Conservation (phyloP, 2,888 invertebrate genomes). For the Macrophya annulata region DNA sequence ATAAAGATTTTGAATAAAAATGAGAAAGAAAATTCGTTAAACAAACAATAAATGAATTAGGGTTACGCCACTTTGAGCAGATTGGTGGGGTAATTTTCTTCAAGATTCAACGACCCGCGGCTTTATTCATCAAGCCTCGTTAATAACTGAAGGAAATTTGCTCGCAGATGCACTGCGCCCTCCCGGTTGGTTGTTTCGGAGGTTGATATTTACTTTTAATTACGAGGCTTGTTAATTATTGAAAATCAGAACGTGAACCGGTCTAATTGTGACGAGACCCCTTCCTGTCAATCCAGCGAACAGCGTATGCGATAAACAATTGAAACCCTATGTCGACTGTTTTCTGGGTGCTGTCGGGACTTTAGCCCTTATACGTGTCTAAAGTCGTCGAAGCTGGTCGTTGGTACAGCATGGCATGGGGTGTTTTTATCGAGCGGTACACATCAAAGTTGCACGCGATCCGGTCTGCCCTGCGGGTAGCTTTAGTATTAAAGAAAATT, state of each 20-base stretch:
- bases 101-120: conserved; percentile 48
- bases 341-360: conserved; percentile 9
- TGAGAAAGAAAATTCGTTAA: neutral
- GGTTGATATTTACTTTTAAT: conserved; percentile 75
- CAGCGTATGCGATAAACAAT: conserved; percentile 67
- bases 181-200: neutral
- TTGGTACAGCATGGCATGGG: conserved; percentile 30
- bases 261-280: conserved; percentile 62
- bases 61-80: conserved; percentile 31
- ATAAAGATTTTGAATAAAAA: neutral
- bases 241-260: conserved; percentile 67
- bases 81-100: conserved; percentile 45
- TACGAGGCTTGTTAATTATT: conserved; percentile 75
- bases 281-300: conserved; percentile 58
- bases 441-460: conserved; percentile 77
- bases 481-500: conserved; percentile 77
- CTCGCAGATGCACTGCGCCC: conserved; percentile 58
- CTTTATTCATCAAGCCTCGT: conserved; percentile 38
- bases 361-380: conserved; percentile 3
- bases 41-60: conserved; percentile 40
- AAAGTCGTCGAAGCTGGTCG: conserved; percentile 43
- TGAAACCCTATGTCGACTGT: conserved; percentile 64
- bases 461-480: conserved; percentile 66
- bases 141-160: conserved; percentile 56
- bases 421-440: conserved; percentile 67